Evolutionary conservation across 2,888 invertebrate genomes (phyloP), one percentile per base, ranked within the genome.

Genomic region (Panzeria rudis): DNA sequence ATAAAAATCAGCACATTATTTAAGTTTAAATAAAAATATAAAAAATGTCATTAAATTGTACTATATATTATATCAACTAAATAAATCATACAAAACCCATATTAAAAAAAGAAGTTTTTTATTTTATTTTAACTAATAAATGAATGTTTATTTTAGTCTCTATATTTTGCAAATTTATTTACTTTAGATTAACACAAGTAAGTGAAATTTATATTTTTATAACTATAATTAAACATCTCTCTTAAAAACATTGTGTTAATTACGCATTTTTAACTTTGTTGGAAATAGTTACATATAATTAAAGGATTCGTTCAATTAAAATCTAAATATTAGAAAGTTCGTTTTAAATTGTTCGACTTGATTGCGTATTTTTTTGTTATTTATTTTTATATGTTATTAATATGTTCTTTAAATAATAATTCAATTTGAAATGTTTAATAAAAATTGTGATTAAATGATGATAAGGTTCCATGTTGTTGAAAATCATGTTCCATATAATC

Each of bases 381-480:
- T 66, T 41, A 50, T 73, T 20, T 59, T 79, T 17, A 32, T 62
- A 41, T 64, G 38, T 64, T 32, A 47, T 72, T 61, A 66, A 66
- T 56, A 66, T 56, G 59, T 72, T 23, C 44, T 62, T 54, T 62
- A 61, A 29, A 73, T 83, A 69, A 69, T 62, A 62, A 72, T 79
- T 75, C 64, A 69, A 62, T 69, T 77, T 73, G 44, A 73, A 85
- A 80, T 84, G 61, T 78, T 85, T 29, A 85, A 82, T 78, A 85
- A 59, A 56, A 69, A 71, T 83, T 59, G 13, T 83, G 61, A n/a
- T 69, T 17, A 52, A 20, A 62, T 52, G 50, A 77, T 29, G 61
- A 41, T 50, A 35, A 75, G 76, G 68, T 50, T 72, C 61, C 29
- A 47, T 69, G 68, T 56, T 66, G 76, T 32, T 79, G 72, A 38